Conservation (phyloP, 2,113 vertebrate species). For the Eretmochelys imbricata region DNA sequence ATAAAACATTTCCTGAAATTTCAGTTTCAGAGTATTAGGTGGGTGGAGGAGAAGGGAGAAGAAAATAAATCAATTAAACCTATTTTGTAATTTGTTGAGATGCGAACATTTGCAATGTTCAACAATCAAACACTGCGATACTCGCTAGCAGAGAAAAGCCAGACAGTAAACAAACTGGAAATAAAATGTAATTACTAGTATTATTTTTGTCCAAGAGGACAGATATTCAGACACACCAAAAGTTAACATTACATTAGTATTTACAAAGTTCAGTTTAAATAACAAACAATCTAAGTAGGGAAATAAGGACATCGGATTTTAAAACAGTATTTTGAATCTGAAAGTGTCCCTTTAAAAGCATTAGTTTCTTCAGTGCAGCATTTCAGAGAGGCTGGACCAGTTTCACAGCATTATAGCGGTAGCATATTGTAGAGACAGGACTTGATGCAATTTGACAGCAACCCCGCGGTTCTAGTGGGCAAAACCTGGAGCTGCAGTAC, state of each 20-base stretch:
- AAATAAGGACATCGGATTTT: neutral
- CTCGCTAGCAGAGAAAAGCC: neutral
- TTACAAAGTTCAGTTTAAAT: neutral
- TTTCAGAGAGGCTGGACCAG: neutral
- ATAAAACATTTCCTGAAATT: neutral
- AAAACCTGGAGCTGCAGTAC: neutral
- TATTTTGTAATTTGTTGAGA: neutral
- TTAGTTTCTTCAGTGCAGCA: neutral
- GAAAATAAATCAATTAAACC: neutral
- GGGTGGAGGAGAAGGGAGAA: neutral
- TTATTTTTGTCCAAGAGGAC: neutral
- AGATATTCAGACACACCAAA: neutral
- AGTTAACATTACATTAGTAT: neutral
- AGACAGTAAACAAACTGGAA: neutral
- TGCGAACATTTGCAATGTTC: neutral
- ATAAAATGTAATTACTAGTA: neutral
- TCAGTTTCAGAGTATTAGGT: neutral
- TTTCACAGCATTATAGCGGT: neutral
- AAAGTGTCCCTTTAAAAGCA: neutral
- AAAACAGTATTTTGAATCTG: neutral
- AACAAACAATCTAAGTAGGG: neutral
- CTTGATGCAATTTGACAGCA: neutral
- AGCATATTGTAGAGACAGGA: neutral
- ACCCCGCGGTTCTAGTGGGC: neutral
- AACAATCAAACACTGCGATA: neutral